Evolutionary conservation across 2,797 vertebrate genomes (phyloP).

Genomic region (Cirrhinus mrigala): DNA sequence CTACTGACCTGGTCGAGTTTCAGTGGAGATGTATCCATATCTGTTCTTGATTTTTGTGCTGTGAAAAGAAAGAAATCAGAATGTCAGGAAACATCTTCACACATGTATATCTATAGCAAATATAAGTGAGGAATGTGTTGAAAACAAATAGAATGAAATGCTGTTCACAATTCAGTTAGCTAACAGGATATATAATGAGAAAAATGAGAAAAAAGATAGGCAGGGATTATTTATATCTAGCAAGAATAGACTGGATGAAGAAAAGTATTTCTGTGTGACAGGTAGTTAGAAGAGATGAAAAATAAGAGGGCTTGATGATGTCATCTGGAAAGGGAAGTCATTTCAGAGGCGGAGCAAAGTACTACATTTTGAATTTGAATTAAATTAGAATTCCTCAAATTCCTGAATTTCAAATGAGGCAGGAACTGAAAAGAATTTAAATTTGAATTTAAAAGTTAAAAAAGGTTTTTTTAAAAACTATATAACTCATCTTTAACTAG

Average conservation of each 20-base stretch:
- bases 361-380: neutral
- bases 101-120: neutral
- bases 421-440: no score
- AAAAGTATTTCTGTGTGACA: neutral
- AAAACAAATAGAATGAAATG: neutral
- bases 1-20: slow-evolving; percentile 32
- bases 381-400: no score
- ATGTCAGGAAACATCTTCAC: neutral
- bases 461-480: no score
- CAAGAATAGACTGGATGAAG: neutral
- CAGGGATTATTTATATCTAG: neutral
- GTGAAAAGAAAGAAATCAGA: slow-evolving; percentile 31
- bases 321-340: neutral
- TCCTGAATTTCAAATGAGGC: no score
- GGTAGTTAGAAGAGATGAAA: neutral
- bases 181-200: neutral
- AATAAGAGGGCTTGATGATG: neutral
- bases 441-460: no score
- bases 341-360: neutral
- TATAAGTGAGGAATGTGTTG: neutral
- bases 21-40: slow-evolving; percentile 1
- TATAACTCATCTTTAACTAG: no score
- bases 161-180: neutral
- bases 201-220: neutral
- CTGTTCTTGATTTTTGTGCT: neutral